Conservation (phyloP, 2,797 vertebrate species). For the Hirundo rustica region DNA sequence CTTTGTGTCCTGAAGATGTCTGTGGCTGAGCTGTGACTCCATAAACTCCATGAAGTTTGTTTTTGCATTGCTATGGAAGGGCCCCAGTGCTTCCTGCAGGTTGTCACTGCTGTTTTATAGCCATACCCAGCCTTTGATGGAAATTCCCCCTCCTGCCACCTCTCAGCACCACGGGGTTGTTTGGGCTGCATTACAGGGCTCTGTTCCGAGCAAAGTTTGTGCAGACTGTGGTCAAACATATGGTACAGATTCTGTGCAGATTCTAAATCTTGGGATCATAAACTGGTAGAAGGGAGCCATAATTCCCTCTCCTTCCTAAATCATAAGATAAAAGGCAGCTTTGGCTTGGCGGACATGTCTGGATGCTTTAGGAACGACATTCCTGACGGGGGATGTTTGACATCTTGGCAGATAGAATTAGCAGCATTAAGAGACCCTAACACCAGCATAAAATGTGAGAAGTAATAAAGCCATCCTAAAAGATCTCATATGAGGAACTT, state of each 20-base stretch:
- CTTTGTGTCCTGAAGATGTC: neutral
- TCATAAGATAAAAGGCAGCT: slow-evolving; percentile 60
- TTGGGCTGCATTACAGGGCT: neutral
- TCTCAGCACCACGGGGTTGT: neutral
- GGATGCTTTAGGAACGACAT: neutral
- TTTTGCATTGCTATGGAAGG: neutral
- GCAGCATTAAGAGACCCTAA: neutral
- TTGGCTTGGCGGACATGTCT: neutral
- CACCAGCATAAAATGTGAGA: neutral
- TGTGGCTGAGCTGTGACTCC: neutral
- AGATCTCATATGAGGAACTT: neutral
- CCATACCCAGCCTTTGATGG: neutral
- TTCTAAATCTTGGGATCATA: slow-evolving; percentile 62
- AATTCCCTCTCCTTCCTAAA: slow-evolving; percentile 53
- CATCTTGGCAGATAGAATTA: slow-evolving; percentile 29
- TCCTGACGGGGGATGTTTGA: neutral
- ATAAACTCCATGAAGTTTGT: neutral
- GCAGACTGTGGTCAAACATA: slow-evolving; percentile 33
- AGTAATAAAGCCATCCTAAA: slow-evolving; percentile 17
- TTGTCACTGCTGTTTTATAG: neutral
- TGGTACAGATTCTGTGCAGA: slow-evolving; percentile 60
- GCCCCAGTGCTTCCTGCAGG: neutral
- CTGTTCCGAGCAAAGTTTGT: neutral
- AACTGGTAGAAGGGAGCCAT: slow-evolving; percentile 48
- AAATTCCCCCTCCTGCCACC: neutral